A percentile compares a stretch with the other conserved stretches of the same genome.
These are phyloP conservation scores for Pipistrellus nathusii DNA, from an alignment of 2,797 vertebrate species.

Conservation along the genomic window DNA sequence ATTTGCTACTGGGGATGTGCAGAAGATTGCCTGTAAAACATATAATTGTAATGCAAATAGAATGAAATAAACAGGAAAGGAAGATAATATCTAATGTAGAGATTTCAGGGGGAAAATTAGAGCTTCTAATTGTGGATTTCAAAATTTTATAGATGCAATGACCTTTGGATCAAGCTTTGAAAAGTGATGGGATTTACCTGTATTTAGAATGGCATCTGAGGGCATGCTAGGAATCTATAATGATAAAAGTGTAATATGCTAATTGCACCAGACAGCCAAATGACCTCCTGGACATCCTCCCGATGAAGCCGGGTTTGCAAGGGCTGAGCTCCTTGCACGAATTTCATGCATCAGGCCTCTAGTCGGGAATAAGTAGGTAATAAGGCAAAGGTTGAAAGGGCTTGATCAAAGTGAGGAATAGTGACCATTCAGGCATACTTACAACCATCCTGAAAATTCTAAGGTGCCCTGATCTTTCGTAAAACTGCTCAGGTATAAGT, in stretches of 20 bases:
- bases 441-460: background rate
- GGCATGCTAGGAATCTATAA: background rate
- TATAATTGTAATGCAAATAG: background rate
- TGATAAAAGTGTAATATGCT: too few relatives aligned
- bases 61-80: background rate
- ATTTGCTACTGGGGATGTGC: background rate
- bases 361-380: background rate
- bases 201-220: background rate
- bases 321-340: too few relatives aligned
- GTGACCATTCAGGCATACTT: background rate
- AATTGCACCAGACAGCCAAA: too few relatives aligned
- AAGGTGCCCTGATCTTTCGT: background rate
- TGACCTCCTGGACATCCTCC: too few relatives aligned
- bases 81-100: background rate
- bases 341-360: too few relatives aligned
- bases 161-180: background rate
- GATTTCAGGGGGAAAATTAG: background rate
- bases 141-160: background rate
- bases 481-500: background rate
- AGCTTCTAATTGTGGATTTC: background rate
- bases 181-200: background rate
- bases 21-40: background rate
- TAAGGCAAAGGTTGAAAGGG: background rate
- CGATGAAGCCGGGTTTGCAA: too few relatives aligned
- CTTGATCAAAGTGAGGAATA: background rate